These are phyloP conservation scores for Thaumetopoea pityocampa DNA, from an alignment of 1,140 invertebrate species.

Conservation along the genomic window DNA sequence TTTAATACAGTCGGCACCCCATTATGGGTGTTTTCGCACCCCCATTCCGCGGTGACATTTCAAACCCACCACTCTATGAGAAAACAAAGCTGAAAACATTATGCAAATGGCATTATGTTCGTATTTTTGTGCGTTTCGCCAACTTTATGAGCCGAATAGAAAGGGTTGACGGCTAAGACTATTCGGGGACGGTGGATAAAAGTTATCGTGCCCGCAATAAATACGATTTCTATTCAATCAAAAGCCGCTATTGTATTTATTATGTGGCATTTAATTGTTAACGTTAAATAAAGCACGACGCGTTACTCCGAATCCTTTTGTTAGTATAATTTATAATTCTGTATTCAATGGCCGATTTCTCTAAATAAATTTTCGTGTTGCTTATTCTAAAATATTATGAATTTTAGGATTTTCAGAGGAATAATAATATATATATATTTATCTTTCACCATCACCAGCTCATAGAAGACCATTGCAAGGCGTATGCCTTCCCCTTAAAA, in stretches of 20 bases:
- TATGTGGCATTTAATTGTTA: constrained; percentile 3
- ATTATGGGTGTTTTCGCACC: constrained; percentile 68
- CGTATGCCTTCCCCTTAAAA: too few relatives aligned
- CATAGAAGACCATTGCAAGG: too few relatives aligned
- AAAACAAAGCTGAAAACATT: constrained; percentile 71
- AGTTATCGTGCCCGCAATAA: constrained; percentile 57
- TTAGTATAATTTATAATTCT: neutral
- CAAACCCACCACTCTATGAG: constrained; percentile 64
- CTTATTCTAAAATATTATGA: neutral
- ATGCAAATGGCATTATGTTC: constrained; percentile 74
- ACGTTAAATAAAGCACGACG: constrained; percentile 9
- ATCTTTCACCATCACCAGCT: too few relatives aligned
- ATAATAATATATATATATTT: too few relatives aligned
- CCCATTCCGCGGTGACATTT: constrained; percentile 69
- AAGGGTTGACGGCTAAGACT: constrained; percentile 69
- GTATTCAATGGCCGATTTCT: neutral
- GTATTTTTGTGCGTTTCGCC: constrained; percentile 67
- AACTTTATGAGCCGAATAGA: constrained; percentile 69
- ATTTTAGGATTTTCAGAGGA: neutral
- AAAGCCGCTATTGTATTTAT: constrained; percentile 12
- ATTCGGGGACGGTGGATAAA: constrained; percentile 45
- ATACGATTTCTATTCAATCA: too few relatives aligned
- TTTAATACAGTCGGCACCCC: constrained; percentile 69
- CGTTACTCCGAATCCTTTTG: constrained; percentile 13
- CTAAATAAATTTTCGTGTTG: neutral